A percentile compares a stretch with the other conserved stretches of the same genome.
phyloP scores from a whole-genome alignment of 2,888 invertebrate genomes.

The Balanococcus diminutus region DNA sequence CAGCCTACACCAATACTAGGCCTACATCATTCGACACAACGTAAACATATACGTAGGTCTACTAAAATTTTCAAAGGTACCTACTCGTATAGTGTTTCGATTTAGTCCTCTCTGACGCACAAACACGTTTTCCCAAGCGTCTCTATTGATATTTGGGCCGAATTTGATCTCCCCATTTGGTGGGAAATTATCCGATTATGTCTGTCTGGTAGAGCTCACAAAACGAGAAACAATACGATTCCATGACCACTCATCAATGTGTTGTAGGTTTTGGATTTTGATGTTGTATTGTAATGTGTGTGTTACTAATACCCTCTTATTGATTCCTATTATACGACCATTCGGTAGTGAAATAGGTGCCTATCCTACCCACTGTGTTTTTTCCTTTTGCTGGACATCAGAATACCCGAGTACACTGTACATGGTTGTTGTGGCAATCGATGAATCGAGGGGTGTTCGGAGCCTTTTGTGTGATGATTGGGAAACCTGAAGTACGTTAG shows the following conservation, averaged over 20 bases:
- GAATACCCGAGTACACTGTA: no score
- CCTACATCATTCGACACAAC: not conserved
- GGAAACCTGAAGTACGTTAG: no score
- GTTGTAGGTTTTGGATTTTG: not conserved
- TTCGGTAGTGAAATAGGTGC: not conserved
- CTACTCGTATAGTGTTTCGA: not conserved
- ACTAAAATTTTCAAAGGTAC: not conserved
- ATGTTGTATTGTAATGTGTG: not conserved
- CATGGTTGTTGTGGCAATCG: no score
- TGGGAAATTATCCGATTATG: not conserved
- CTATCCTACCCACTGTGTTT: no score
- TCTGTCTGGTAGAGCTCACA: not conserved
- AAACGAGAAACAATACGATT: not conserved
- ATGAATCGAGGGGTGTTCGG: no score
- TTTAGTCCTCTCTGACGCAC: not conserved
- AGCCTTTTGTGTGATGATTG: no score
- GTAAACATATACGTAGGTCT: not conserved
- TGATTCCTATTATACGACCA: not conserved
- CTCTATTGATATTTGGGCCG: not conserved
- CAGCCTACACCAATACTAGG: not conserved
- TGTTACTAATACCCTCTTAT: not conserved
- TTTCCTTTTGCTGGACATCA: no score
- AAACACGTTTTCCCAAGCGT: not conserved
- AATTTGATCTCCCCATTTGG: not conserved
- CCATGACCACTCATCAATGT: not conserved